phyloP scores from a whole-genome alignment of 2,113 vertebrate species.

The Sisor rabdophorus region DNA sequence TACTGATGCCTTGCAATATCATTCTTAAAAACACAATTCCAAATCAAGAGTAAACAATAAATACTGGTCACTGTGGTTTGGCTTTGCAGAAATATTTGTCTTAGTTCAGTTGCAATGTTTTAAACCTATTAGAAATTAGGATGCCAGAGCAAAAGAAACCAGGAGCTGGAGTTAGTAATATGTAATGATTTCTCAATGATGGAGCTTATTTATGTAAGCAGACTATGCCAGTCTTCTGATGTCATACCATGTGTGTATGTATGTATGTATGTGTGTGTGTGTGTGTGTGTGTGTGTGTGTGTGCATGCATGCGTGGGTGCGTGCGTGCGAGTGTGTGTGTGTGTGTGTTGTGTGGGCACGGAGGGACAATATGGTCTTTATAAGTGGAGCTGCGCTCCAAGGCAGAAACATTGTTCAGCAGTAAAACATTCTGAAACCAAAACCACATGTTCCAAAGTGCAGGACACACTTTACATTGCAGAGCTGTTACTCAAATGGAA shows the following conservation, averaged over 20 bases:
- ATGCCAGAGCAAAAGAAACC: constrained; percentile 35
- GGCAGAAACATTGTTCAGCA: constrained; percentile 75
- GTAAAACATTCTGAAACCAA: constrained; percentile 74
- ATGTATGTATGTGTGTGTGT: no score
- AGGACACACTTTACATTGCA: constrained; percentile 57
- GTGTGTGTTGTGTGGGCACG: constrained; percentile 60
- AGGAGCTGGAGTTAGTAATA: constrained; percentile 38
- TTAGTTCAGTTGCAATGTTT: constrained; percentile 11
- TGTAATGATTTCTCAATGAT: constrained; percentile 42
- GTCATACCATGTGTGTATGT: constrained; percentile 39
- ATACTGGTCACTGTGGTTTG: constrained; percentile 36
- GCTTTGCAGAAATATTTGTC: constrained; percentile 31
- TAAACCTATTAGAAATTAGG: constrained; percentile 14
- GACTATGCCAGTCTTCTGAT: constrained; percentile 50
- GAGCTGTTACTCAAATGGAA: constrained; percentile 58
- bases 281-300: no score
- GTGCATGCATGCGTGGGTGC: constrained; percentile 15
- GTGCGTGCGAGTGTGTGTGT: constrained; percentile 24
- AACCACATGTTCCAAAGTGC: constrained; percentile 74
- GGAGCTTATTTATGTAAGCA: constrained; percentile 52
- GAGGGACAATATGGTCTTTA: constrained; percentile 77
- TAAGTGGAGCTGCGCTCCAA: constrained; percentile 67
- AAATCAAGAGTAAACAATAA: constrained; percentile 13
- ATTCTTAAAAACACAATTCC: constrained; percentile 29
- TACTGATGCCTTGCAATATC: constrained; percentile 10